A percentile compares a stretch with the other conserved stretches of the same genome.
phyloP scores from a whole-genome alignment of 2,888 invertebrate species.

The Helleia helle region DNA sequence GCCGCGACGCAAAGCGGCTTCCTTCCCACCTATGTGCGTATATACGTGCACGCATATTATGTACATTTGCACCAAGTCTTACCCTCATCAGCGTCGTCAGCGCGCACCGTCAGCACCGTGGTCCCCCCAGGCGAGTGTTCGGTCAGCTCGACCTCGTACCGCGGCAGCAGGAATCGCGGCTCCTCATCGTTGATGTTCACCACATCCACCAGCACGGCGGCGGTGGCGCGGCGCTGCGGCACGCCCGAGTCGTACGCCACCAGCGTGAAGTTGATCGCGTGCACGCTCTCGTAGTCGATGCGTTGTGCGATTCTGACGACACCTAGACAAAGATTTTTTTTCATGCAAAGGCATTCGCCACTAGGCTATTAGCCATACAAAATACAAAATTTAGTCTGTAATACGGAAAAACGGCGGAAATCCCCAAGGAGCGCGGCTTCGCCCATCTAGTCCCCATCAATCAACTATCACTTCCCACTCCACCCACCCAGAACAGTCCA shows the following conservation, averaged over 20 bases:
- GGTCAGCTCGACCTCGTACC: conserved; percentile 80
- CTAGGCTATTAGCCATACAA: no score
- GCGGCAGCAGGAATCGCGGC: conserved; percentile 80
- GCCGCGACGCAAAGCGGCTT: no score
- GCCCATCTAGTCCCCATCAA: no score
- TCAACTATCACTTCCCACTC: no score
- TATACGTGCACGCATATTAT: no score
- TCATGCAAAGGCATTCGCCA: no score
- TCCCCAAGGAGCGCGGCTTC: no score
- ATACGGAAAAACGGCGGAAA: no score
- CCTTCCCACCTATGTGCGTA: no score
- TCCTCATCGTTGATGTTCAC: conserved; percentile 91
- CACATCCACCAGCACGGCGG: conserved; percentile 83
- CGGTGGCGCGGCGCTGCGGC: conserved; percentile 85
- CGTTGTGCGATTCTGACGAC: conserved; percentile 83
- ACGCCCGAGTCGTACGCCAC: conserved; percentile 90
- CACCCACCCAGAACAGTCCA: no score
- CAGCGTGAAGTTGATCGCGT: conserved; percentile 84
- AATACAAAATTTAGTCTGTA: no score
- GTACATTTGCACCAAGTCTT: no score
- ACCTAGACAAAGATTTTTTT: conserved; percentile 58
- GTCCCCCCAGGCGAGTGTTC: conserved; percentile 86
- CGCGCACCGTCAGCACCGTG: conserved; percentile 80
- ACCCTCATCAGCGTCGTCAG: conserved; percentile 85
- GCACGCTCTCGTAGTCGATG: conserved; percentile 88